phyloP scores from a whole-genome alignment of 2,797 vertebrate species.

The Carcharodon carcharias region DNA sequence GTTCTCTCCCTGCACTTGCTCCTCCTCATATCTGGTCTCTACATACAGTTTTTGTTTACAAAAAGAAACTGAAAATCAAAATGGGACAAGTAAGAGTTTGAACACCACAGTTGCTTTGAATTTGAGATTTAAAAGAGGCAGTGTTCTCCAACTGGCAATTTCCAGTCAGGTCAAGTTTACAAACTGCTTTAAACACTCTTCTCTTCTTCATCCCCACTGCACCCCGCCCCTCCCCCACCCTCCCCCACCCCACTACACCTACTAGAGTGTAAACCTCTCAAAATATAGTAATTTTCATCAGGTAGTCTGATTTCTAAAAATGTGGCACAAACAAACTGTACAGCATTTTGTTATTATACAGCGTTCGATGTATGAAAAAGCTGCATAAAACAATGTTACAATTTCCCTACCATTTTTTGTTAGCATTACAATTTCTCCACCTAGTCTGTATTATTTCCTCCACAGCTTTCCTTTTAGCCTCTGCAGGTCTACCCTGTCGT shows the following conservation, averaged over 20 bases:
- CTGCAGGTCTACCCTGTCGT: not conserved
- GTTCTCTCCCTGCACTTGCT: not conserved
- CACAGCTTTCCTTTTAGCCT: not conserved
- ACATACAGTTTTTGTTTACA: too few species aligned
- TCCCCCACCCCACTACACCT: not conserved
- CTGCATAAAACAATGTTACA: not conserved
- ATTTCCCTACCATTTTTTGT: too few species aligned
- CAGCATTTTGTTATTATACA: not conserved
- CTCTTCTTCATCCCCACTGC: too few species aligned
- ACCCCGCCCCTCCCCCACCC: too few species aligned
- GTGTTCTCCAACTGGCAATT: not conserved
- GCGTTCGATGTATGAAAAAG: not conserved
- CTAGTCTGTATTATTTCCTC: too few species aligned
- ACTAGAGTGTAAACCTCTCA: not conserved
- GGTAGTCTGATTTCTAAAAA: not conserved
- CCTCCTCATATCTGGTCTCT: not conserved
- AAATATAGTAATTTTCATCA: not conserved
- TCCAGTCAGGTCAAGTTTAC: not conserved
- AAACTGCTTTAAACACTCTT: not conserved
- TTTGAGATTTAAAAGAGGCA: not conserved
- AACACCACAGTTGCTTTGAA: not conserved
- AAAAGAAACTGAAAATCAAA: not conserved
- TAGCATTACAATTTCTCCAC: too few species aligned
- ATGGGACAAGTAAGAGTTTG: not conserved
- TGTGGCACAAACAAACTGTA: not conserved